phyloP scores from a whole-genome alignment of 2,113 vertebrate species.

The Nothocercus julius region DNA sequence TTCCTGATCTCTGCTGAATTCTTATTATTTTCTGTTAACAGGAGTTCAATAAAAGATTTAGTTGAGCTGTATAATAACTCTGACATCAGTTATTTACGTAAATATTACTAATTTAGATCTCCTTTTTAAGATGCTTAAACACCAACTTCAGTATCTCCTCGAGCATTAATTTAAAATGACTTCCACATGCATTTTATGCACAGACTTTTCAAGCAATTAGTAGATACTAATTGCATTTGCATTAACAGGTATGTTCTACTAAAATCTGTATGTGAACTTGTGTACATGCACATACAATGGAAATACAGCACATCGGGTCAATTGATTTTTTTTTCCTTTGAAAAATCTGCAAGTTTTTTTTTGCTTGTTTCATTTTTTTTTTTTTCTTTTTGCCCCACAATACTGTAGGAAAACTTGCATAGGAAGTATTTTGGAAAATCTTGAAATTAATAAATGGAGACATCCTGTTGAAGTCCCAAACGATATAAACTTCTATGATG shows the following conservation, averaged over 20 bases:
- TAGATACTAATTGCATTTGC: neutral
- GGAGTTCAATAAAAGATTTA: neutral
- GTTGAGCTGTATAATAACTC: neutral
- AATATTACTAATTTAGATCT: neutral
- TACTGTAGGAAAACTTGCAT: fast-evolving
- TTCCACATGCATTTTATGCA: neutral
- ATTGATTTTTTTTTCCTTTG: neutral
- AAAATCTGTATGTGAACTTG: neutral
- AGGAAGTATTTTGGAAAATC: neutral
- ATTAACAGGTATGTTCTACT: neutral
- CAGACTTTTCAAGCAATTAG: neutral
- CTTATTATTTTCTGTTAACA: neutral
- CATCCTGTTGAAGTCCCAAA: neutral
- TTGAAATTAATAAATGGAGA: neutral
- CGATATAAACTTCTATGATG: neutral
- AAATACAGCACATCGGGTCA: neutral
- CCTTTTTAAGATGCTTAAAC: neutral
- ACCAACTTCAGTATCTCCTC: neutral
- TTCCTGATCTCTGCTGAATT: neutral
- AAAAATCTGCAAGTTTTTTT: neutral
- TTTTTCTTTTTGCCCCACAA: neutral
- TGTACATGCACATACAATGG: neutral
- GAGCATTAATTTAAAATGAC: neutral
- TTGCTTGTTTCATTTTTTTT: neutral
- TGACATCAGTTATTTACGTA: neutral